Conservation (phyloP, 1,140 invertebrate species). For the Nymphalis io region DNA sequence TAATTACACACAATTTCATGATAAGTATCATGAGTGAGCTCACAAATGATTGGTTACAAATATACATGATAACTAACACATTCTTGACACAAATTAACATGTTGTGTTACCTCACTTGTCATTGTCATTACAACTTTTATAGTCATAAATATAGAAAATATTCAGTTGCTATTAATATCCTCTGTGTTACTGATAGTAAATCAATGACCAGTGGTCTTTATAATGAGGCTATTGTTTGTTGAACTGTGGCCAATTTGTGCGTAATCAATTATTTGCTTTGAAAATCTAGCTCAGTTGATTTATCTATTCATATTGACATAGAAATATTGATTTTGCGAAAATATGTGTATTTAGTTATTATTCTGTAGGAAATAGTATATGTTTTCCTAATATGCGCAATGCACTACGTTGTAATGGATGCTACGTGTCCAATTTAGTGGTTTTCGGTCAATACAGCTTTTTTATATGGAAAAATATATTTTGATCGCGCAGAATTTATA, state of each 20-base stretch:
- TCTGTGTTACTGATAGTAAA: slow-evolving; percentile 33
- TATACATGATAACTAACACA: slow-evolving; percentile 70
- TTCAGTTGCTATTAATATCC: slow-evolving; percentile 28
- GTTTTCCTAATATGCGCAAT: not conserved
- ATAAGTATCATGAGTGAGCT: slow-evolving; percentile 52
- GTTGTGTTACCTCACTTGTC: slow-evolving; percentile 74
- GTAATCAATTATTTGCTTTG: slow-evolving; percentile 18
- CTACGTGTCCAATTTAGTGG: not conserved
- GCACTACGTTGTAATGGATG: not conserved
- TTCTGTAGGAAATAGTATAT: not conserved
- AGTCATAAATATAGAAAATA: slow-evolving; percentile 1
- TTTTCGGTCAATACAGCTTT: not conserved
- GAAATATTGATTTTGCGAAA: slow-evolving; percentile 12
- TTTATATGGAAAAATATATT: not conserved
- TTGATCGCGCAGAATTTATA: not conserved
- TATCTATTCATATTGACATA: slow-evolving; percentile 27
- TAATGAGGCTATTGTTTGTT: slow-evolving; percentile 12
- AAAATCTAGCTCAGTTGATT: slow-evolving; percentile 1
- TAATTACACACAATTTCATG: slow-evolving; percentile 53
- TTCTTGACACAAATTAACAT: slow-evolving; percentile 74
- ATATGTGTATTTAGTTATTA: not conserved
- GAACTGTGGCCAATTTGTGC: slow-evolving; percentile 22
- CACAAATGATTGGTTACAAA: slow-evolving; percentile 59
- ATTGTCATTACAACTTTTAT: slow-evolving; percentile 57
- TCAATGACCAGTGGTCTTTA: slow-evolving; percentile 25